A percentile compares a stretch with the other conserved stretches of the same genome.
Conservation (phyloP, 2,888 invertebrate genomes). For the Gryllus longicercus region DNA sequence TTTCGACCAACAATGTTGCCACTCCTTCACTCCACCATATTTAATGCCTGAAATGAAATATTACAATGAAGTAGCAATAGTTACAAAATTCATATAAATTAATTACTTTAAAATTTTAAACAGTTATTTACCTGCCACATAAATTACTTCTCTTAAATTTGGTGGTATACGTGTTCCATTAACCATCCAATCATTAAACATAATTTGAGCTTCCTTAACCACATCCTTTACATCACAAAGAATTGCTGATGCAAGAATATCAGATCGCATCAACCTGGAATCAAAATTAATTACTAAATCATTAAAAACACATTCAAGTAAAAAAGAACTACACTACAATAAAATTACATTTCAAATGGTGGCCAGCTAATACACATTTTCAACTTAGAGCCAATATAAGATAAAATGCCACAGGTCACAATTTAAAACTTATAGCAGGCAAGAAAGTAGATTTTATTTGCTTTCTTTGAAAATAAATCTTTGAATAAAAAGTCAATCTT, state of each 20-base stretch:
- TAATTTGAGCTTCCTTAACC: conserved; percentile 62
- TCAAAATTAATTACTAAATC: too few relatives aligned
- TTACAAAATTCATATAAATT: neutral
- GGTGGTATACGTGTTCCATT: conserved; percentile 63
- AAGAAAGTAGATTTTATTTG: too few relatives aligned
- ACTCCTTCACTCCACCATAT: conserved; percentile 66
- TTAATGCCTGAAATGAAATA: conserved; percentile 62
- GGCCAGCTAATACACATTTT: too few relatives aligned
- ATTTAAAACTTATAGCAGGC: too few relatives aligned
- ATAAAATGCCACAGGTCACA: too few relatives aligned
- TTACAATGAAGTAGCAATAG: neutral
- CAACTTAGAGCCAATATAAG: too few relatives aligned
- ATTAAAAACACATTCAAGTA: too few relatives aligned
- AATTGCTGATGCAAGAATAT: conserved; percentile 69
- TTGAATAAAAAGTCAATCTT: too few relatives aligned
- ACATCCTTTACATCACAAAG: conserved; percentile 67
- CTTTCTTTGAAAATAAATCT: too few relatives aligned
- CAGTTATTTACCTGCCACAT: conserved; percentile 50
- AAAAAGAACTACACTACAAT: too few relatives aligned
- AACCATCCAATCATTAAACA: conserved; percentile 70
- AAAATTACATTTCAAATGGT: too few relatives aligned
- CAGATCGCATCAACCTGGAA: conserved; percentile 65
- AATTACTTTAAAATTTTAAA: neutral
- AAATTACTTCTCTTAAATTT: conserved; percentile 70
- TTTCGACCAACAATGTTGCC: conserved; percentile 73